Base-by-base conservation (phyloP, 2,797 vertebrate species). In the Microchirus variegatus region DNA sequence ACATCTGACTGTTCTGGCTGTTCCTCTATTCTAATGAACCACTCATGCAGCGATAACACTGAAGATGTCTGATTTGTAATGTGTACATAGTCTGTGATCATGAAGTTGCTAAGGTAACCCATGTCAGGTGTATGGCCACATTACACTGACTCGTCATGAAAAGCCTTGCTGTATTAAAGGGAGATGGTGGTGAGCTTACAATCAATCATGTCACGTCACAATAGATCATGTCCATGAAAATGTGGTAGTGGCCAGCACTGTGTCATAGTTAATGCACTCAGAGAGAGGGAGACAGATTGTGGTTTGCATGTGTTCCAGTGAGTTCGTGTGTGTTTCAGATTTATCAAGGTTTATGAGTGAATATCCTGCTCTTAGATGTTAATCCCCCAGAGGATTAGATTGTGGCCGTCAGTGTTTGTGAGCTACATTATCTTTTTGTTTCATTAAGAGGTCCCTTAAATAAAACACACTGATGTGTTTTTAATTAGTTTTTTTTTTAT, bases 281-380 rank as follows among this genome's bases (percentile, higher is more conserved):
- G 56, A 16, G 13, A 22, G 17, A 76, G 71, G 12, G 31, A 63
- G 77, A 87, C 82, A 84, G 84, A 90, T 82, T 84, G 77, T 78
- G 69, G 79, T 78, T 86, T 75, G 74, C 78, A 82, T 40, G 10
- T 84, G 71, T 84, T 57, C 63, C 60, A 18, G 57, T 50, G 70
- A 70, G 66, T 83, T 83, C 65, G 73, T 86, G 80, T 86, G 80
- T 84, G 82, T 87, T 81, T 80, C 49, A 83, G 85, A 82, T 87
- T 89, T 86, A 64, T 70, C 3, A 58, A 81, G 88, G 78, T 89
- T 91, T 88, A 88, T 73, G 66, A 78, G 80, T 57, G 77, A 73
- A 83, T 86, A 89, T 88, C 80, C 81, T 59, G 70, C 83, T 84
- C 77, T 91, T 62, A 73, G 77, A 84, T 76, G 75, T 86, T 91